These are phyloP conservation scores for Orgyia antiqua DNA, from an alignment of 2,888 invertebrate species.

Conservation along the genomic window DNA sequence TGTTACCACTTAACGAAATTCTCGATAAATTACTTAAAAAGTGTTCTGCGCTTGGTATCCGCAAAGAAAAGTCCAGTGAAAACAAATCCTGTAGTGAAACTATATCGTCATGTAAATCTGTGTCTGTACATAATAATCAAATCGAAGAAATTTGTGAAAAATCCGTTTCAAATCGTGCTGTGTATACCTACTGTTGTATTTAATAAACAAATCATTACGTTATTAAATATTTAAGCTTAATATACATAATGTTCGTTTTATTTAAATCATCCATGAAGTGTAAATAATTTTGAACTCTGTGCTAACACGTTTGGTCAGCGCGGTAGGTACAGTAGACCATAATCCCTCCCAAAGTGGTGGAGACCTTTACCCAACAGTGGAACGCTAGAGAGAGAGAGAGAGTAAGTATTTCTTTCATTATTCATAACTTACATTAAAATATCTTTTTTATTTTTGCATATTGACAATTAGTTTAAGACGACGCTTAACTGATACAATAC, in stretches of 20 bases:
- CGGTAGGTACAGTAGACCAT: too few relatives aligned
- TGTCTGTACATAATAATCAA: constrained; percentile 7
- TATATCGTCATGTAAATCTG: constrained; percentile 2
- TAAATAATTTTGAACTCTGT: too few relatives aligned
- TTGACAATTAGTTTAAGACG: too few relatives aligned
- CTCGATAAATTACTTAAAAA: constrained; percentile 49
- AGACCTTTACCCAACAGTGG: too few relatives aligned
- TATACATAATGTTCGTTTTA: constrained; percentile 1
- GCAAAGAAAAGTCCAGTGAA: constrained; percentile 6
- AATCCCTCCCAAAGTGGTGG: too few relatives aligned
- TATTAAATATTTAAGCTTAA: too few relatives aligned
- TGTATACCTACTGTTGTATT: constrained; percentile 62
- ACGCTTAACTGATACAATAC: too few relatives aligned
- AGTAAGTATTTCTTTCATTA: too few relatives aligned
- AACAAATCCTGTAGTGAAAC: constrained; percentile 4
- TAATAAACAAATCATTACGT: constrained; percentile 35
- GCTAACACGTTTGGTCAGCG: too few relatives aligned
- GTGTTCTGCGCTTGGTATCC: constrained; percentile 40
- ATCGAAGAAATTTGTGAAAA: constrained; percentile 15
- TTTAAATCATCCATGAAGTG: not conserved
- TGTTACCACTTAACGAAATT: constrained; percentile 49
- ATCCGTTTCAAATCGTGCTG: constrained; percentile 52
- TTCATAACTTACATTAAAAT: too few relatives aligned
- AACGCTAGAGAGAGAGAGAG: too few relatives aligned
- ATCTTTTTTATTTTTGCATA: too few relatives aligned